Conservation (phyloP, 2,113 vertebrate species). For the Alaudala cheleensis region DNA sequence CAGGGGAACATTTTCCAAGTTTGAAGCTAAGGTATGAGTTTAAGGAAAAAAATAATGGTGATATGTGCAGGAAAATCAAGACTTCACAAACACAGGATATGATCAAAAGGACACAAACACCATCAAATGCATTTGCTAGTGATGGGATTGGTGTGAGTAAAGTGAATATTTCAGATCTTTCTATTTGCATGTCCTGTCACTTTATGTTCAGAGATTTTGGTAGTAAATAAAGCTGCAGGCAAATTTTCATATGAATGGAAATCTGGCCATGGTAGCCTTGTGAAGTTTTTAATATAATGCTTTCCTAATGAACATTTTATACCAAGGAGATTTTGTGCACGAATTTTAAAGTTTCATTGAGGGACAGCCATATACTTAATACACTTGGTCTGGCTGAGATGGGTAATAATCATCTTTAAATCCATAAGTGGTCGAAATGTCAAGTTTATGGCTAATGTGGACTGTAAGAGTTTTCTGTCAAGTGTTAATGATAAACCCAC, state of each 20-base stretch:
- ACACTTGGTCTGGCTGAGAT: not conserved
- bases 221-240: not conserved
- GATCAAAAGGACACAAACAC: not conserved
- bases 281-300: not conserved
- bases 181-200: not conserved
- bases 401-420: conserved; percentile 30
- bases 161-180: conserved; percentile 1
- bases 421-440: not conserved
- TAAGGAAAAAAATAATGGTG: not conserved
- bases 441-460: not conserved
- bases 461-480: conserved; percentile 11
- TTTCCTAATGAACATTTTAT: not conserved
- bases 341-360: not conserved
- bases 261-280: not conserved
- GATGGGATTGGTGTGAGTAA: not conserved
- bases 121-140: not conserved
- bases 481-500: conserved; percentile 52
- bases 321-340: not conserved
- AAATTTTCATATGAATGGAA: not conserved
- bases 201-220: not conserved
- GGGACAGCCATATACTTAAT: not conserved
- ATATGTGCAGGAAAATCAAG: not conserved
- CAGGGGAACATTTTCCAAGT: not conserved
- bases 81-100: not conserved
- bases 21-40: not conserved